Conservation (phyloP, 2,113 vertebrate species). For the Calonectris borealis region DNA sequence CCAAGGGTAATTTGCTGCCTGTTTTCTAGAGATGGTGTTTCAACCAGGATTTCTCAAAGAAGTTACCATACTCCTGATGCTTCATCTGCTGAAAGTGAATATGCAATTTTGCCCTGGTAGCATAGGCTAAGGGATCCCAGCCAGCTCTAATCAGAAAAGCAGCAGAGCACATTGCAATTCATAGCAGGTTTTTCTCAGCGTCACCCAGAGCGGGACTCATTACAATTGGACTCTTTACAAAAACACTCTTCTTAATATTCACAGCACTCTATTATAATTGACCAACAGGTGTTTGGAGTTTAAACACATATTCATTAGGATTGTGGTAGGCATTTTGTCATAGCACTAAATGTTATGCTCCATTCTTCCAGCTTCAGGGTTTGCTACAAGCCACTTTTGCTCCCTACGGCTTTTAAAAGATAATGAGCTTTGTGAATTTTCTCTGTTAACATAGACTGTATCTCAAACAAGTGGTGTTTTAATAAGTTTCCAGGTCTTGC, state of each 20-base stretch:
- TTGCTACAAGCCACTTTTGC: background rate
- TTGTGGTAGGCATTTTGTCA: background rate
- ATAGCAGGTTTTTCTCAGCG: background rate
- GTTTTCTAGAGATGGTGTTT: background rate
- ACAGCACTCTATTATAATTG: background rate
- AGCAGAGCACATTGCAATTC: background rate
- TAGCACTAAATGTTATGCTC: background rate
- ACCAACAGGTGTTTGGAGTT: background rate
- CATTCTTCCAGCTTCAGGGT: background rate
- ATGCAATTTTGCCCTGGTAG: background rate
- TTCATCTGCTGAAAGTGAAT: background rate
- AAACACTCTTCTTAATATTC: background rate
- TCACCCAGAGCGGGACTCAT: background rate
- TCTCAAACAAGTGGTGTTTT: background rate
- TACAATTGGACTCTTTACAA: background rate
- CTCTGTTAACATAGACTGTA: background rate
- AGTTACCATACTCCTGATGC: background rate
- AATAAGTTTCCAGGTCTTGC: background rate
- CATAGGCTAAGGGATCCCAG: background rate
- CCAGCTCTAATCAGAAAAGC: background rate
- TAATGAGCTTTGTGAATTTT: background rate
- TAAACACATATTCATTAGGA: background rate
- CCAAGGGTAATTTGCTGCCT: background rate
- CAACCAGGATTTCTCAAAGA: background rate
- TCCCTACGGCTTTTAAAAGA: background rate